Conservation (phyloP, 2,888 invertebrate genomes). For the Elysia crispata region DNA sequence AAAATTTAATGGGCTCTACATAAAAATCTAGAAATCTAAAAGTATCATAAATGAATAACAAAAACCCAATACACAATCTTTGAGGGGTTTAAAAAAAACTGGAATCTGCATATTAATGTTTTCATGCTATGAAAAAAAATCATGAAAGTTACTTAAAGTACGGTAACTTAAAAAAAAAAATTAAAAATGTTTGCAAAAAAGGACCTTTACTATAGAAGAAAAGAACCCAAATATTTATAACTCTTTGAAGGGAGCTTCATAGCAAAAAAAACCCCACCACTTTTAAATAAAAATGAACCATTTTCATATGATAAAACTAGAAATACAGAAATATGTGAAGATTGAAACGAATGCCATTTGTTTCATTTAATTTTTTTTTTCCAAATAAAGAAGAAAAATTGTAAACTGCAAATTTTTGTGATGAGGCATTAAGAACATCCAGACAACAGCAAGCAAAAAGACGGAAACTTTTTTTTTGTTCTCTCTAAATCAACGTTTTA, state of each 20-base stretch:
- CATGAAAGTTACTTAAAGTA: neutral
- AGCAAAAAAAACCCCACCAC: too few species aligned
- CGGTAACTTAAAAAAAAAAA: neutral
- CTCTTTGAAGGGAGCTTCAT: too few species aligned
- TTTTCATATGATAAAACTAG: neutral
- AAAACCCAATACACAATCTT: too few species aligned
- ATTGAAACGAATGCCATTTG: neutral
- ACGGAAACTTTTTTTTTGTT: neutral
- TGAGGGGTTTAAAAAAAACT: neutral
- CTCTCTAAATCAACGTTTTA: too few species aligned
- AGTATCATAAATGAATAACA: too few species aligned
- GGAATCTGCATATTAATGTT: neutral
- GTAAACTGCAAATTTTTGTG: neutral
- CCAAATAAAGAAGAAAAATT: neutral
- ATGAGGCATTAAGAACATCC: constrained; percentile 14
- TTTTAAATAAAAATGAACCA: too few species aligned
- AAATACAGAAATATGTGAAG: constrained; percentile 33
- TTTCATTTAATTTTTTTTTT: too few species aligned
- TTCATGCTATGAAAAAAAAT: neutral
- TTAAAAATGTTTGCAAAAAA: neutral
- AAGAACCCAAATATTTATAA: too few species aligned
- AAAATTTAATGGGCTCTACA: too few species aligned
- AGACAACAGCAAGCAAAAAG: constrained; percentile 30
- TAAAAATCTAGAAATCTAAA: too few species aligned
- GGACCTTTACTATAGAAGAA: too few species aligned